Conservation (phyloP, 2,113 vertebrate genomes). For the Marmota monax region DNA sequence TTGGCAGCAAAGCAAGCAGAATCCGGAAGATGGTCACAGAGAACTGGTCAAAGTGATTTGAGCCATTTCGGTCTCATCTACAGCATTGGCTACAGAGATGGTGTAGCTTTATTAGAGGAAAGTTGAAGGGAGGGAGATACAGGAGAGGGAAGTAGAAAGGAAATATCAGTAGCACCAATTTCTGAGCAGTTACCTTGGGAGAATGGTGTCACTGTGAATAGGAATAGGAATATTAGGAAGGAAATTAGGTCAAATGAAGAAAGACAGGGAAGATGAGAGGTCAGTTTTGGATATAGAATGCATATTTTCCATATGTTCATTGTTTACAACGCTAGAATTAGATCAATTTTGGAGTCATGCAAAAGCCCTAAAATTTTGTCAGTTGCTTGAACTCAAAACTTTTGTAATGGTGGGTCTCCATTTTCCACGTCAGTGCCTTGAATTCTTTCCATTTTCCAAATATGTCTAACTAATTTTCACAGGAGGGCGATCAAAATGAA, state of each 20-base stretch:
- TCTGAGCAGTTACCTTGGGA: background rate
- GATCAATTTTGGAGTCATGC: background rate
- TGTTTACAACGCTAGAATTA: background rate
- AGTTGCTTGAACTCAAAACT: background rate
- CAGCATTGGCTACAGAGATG: accelerated
- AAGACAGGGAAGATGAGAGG: background rate
- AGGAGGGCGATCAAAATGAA: slow-evolving; percentile 11
- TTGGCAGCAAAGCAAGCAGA: background rate
- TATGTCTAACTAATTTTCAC: slow-evolving; percentile 52
- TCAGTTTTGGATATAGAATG: background rate
- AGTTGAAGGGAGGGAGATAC: background rate
- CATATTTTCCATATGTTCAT: background rate
- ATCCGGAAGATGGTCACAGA: background rate
- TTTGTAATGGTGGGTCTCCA: background rate
- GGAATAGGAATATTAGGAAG: background rate
- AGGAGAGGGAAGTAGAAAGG: background rate
- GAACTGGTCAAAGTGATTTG: background rate
- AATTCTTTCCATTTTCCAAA: slow-evolving; percentile 46
- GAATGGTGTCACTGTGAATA: background rate
- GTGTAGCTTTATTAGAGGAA: background rate
- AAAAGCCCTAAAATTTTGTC: background rate
- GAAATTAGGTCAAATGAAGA: background rate
- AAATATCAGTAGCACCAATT: accelerated
- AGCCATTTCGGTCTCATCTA: background rate
- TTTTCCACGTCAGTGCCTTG: background rate